These are phyloP conservation scores for Coracopsis vasa DNA, from an alignment of 2,113 vertebrate genomes.

Conservation along the genomic window DNA sequence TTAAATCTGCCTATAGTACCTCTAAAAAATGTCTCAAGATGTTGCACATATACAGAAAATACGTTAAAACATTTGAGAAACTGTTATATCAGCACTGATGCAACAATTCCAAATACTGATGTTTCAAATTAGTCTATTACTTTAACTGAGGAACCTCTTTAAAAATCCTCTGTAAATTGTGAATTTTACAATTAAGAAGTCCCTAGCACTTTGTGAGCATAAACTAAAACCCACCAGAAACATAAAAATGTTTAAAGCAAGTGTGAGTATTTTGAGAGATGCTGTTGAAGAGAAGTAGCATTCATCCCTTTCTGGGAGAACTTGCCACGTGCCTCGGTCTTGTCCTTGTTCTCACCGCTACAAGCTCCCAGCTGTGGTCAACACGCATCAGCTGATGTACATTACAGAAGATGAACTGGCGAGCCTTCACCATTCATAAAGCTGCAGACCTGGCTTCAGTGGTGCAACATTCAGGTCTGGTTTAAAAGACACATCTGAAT, in stretches of 20 bases:
- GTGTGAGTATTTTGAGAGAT: neutral
- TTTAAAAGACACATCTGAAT: neutral
- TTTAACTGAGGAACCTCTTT: neutral
- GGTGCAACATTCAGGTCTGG: neutral
- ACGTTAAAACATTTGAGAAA: neutral
- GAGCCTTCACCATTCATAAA: neutral
- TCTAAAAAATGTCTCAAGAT: neutral
- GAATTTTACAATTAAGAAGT: neutral
- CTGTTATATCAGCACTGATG: neutral
- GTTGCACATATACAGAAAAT: neutral
- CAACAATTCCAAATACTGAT: neutral
- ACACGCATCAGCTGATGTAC: neutral
- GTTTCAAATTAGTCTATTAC: neutral
- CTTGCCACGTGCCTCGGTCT: rapidly evolving
- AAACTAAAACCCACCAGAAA: neutral
- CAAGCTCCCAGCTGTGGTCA: neutral
- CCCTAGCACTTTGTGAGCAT: neutral
- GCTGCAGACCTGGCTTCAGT: neutral
- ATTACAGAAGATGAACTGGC: neutral
- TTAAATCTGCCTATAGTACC: neutral
- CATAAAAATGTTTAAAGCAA: neutral
- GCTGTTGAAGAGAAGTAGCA: neutral
- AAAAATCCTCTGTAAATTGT: neutral
- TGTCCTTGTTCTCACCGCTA: neutral
- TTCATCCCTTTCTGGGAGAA: neutral